A percentile compares a stretch with the other conserved stretches of the same genome.
phyloP scores from a whole-genome alignment of 1,140 invertebrate species.

The Palaemon carinicauda region DNA sequence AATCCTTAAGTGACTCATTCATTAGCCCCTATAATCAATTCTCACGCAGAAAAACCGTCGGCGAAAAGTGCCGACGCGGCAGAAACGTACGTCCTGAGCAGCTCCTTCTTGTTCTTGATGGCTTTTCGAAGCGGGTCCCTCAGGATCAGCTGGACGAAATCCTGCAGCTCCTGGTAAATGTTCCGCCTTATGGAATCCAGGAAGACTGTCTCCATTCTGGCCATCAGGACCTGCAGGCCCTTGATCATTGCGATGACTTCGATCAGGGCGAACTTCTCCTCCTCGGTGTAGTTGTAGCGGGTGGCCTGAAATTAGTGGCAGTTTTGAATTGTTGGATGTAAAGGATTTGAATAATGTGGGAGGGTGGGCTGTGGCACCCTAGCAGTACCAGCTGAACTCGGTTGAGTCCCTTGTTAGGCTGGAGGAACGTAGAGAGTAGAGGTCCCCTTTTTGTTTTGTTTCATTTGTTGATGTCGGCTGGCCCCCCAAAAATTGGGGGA shows the following conservation, averaged over 20 bases:
- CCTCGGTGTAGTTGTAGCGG: conserved; percentile 95
- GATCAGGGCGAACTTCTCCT: conserved; percentile 98
- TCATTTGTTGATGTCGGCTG: too few species aligned
- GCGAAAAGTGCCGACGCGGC: background rate
- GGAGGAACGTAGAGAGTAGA: too few species aligned
- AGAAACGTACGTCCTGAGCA: conserved; percentile 73
- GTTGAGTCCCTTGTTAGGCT: too few species aligned
- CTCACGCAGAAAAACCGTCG: too few species aligned
- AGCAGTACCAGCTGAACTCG: too few species aligned
- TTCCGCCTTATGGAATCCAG: conserved; percentile 93
- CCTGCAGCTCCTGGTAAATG: conserved; percentile 97
- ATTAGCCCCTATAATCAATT: too few species aligned
- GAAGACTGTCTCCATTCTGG: conserved; percentile 96
- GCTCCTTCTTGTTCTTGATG: conserved; percentile 97
- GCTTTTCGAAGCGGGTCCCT: conserved; percentile 95
- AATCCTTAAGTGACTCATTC: too few species aligned
- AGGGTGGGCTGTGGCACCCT: too few species aligned
- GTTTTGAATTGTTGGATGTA: too few species aligned
- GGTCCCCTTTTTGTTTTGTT: too few species aligned
- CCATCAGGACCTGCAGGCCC: conserved; percentile 96
- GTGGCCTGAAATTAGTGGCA: conserved; percentile 74
- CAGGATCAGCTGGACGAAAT: conserved; percentile 92
- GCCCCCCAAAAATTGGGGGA: too few species aligned
- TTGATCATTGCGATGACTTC: conserved; percentile 99
- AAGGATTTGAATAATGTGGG: too few species aligned